Base-by-base conservation (phyloP, 2,888 invertebrate genomes). In the Callimorpha dominula region DNA sequence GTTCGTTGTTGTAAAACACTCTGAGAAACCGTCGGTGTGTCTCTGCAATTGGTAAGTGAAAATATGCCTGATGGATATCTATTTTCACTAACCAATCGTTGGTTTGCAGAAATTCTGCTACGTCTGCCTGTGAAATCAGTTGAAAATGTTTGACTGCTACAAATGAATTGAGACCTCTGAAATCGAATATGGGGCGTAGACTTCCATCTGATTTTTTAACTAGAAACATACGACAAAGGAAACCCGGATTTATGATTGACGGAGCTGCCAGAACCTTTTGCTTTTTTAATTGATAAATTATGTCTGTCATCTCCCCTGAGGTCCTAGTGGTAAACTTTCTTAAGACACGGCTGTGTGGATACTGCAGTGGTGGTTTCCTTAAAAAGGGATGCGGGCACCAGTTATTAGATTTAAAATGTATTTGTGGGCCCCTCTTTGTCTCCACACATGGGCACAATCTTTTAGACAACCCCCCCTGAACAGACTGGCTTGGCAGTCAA, bases 181-280 rank as follows among this genome's bases (percentile, higher is more conserved):
- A 75, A 65, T 84, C 80, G 81, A 84, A 79, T 14, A 83, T 82
- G 0, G 84, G 83, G 0, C 82, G 68, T 8, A 78, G 14, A 5
- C 76, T 72, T 7, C 84, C 81, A 71, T 81, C 83, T 66, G 73
- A 12, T 65, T 85, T 85, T 17, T 65, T 12, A 12, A 65, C 64
- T 65, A 65, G n/a, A 46, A 65, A 43, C 46, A 65, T 65, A 17
- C 46, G 64, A 65, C 64, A 65, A 65, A 65, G 64, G 46, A 43
- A 65, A 49, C 31, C 62, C 31, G 50, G 46, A 6, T 65, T 66
- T 50, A 50, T 31, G 8, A 9, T 52, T 50, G 43, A 9, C 40
- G 17, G 15, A 64, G 64, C 1, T n/a, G 12, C 64, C 15, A 64
- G 15, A 43, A 64, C 8, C 15, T 43, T 64, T 5, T 62, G 62